Evolutionary conservation across 2,888 invertebrate genomes (phyloP).

Genomic region (Acanthosepion lycidas): DNA sequence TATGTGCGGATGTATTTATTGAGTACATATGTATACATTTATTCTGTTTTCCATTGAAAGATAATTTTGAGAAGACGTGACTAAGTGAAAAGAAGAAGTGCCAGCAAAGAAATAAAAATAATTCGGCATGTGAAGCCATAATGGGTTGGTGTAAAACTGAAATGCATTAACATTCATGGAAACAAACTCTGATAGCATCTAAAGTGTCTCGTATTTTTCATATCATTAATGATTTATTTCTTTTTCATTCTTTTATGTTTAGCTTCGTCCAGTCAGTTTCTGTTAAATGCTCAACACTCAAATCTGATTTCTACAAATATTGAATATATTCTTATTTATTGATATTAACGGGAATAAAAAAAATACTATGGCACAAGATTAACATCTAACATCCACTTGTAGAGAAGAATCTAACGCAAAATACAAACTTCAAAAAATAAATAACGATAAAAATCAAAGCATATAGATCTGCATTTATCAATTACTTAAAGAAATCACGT

Average conservation of each 20-base stretch:
- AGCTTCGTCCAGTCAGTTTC: background rate
- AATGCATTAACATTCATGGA: background rate
- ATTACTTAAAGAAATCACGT: too few relatives aligned
- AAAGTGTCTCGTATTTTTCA: background rate
- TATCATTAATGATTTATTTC: background rate
- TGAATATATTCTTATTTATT: too few relatives aligned
- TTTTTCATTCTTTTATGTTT: background rate
- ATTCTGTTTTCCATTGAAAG: background rate
- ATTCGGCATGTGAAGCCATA: background rate
- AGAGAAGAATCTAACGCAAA: too few relatives aligned
- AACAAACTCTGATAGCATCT: background rate
- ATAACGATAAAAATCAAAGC: too few relatives aligned
- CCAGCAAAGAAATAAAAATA: background rate
- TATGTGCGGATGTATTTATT: background rate
- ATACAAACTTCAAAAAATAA: too few relatives aligned
- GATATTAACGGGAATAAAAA: too few relatives aligned
- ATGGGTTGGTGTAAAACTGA: conserved; percentile 15
- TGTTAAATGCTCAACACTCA: background rate
- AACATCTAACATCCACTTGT: too few relatives aligned
- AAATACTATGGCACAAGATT: too few relatives aligned
- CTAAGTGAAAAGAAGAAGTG: background rate
- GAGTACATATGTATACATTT: background rate
- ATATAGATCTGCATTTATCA: too few relatives aligned
- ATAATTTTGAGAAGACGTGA: background rate
- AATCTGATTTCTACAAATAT: background rate